These are phyloP conservation scores for Paraescarpia echinospica DNA, from an alignment of 1,140 invertebrate species.

Conservation along the genomic window DNA sequence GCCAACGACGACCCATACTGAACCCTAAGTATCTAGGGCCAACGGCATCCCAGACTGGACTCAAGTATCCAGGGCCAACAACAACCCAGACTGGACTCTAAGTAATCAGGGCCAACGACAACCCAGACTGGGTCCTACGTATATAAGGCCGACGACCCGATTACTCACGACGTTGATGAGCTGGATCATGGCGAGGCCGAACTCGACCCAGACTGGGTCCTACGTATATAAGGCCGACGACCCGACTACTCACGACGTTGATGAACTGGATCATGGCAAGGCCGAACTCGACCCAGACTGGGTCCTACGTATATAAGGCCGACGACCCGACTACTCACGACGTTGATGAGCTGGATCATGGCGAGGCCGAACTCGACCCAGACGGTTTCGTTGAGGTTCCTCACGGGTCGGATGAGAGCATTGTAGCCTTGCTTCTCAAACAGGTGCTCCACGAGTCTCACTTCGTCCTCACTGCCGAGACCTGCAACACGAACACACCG, in stretches of 20 bases:
- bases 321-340: constrained; percentile 73
- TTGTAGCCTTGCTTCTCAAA: constrained; percentile 91
- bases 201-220: too few relatives aligned
- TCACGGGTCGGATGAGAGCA: constrained; percentile 96
- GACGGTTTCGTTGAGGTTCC: constrained; percentile 96
- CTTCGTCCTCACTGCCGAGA: constrained; percentile 41
- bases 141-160: too few relatives aligned
- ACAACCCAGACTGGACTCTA: too few relatives aligned
- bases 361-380: constrained; percentile 94
- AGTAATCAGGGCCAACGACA: too few relatives aligned
- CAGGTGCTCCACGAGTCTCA: constrained; percentile 82
- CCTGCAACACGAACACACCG: constrained; percentile 32
- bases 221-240: too few relatives aligned
- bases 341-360: constrained; percentile 98
- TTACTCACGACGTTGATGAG: constrained; percentile 96
- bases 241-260: constrained; percentile 83
- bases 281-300: too few relatives aligned
- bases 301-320: too few relatives aligned
- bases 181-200: constrained; percentile 97
- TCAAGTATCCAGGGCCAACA: too few relatives aligned
- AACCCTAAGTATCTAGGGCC: too few relatives aligned
- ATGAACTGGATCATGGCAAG: constrained; percentile 98
- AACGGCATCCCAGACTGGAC: too few relatives aligned
- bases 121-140: too few relatives aligned
- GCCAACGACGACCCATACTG: too few relatives aligned